These are phyloP conservation scores for Phengaris alcon DNA, from an alignment of 2,888 invertebrate species.

Conservation along the genomic window DNA sequence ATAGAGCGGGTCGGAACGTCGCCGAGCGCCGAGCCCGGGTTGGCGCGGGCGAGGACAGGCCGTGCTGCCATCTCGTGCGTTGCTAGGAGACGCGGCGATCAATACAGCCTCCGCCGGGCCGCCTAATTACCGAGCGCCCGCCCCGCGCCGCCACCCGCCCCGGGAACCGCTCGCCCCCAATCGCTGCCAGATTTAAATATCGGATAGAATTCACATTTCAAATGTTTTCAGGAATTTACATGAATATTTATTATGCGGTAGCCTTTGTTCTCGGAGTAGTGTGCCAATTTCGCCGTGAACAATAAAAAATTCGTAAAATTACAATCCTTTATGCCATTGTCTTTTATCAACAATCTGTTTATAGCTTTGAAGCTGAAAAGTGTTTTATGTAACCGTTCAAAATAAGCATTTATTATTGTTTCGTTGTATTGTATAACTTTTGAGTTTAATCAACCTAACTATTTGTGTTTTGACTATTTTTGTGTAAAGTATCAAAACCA, in stretches of 20 bases:
- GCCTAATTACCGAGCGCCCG: constrained; percentile 69
- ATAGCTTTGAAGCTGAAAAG: constrained; percentile 6
- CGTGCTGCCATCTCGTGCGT: constrained; percentile 74
- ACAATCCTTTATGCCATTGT: constrained; percentile 17
- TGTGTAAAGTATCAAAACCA: background rate
- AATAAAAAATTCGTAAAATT: constrained; percentile 24
- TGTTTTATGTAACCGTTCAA: background rate
- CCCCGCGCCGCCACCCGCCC: constrained; percentile 45
- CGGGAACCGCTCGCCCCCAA: constrained; percentile 60
- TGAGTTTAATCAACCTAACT: background rate
- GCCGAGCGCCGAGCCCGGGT: constrained; percentile 39
- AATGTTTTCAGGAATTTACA: constrained; percentile 65
- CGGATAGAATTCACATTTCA: constrained; percentile 76
- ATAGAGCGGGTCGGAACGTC: constrained; percentile 62
- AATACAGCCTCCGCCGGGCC: constrained; percentile 79
- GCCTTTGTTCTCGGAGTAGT: constrained; percentile 48
- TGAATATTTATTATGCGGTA: constrained; percentile 62
- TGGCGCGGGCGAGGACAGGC: constrained; percentile 55
- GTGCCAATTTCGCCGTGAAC: constrained; percentile 38
- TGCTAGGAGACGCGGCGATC: constrained; percentile 76
- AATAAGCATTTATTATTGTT: constrained; percentile 7
- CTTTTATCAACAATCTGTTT: constrained; percentile 21
- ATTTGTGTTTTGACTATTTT: background rate
- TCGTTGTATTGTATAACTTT: background rate
- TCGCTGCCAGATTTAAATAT: constrained; percentile 73